These are phyloP conservation scores for Bothrops alternatus DNA, from an alignment of 2,797 vertebrate species.

Conservation along the genomic window DNA sequence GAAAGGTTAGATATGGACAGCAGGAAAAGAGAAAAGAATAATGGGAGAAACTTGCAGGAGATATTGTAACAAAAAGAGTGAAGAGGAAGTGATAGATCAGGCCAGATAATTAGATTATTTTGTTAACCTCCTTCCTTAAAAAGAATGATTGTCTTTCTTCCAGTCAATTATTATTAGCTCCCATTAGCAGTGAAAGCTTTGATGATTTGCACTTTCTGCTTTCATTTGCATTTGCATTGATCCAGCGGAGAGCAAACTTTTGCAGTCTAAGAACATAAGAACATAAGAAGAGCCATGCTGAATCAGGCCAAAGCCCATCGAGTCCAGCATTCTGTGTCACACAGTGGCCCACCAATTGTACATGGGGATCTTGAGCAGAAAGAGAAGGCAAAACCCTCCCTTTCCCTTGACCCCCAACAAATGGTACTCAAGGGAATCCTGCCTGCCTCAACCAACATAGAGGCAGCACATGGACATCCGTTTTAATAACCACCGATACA, in stretches of 20 bases:
- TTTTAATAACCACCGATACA: no score
- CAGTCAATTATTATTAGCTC: neutral
- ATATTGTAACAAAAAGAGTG: neutral
- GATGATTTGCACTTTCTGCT: neutral
- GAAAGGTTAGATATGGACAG: neutral
- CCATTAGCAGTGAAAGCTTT: neutral
- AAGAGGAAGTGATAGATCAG: neutral
- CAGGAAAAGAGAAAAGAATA: neutral
- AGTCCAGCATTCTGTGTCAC: no score
- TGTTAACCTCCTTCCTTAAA: conserved; percentile 23
- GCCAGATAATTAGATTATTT: conserved; percentile 22
- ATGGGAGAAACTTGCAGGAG: neutral
- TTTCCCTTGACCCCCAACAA: no score
- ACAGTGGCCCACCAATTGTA: no score
- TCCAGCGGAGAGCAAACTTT: conserved; percentile 36
- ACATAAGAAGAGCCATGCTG: no score
- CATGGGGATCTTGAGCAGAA: no score
- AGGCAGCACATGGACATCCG: no score
- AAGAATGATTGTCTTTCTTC: neutral
- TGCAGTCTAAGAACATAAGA: conserved; percentile 56
- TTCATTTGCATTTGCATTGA: neutral
- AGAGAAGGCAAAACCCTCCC: no score
- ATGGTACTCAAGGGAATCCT: no score
- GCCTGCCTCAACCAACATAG: no score
- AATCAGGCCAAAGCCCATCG: no score